Conservation (phyloP, 1,140 invertebrate genomes). For the Hetaerina americana region DNA sequence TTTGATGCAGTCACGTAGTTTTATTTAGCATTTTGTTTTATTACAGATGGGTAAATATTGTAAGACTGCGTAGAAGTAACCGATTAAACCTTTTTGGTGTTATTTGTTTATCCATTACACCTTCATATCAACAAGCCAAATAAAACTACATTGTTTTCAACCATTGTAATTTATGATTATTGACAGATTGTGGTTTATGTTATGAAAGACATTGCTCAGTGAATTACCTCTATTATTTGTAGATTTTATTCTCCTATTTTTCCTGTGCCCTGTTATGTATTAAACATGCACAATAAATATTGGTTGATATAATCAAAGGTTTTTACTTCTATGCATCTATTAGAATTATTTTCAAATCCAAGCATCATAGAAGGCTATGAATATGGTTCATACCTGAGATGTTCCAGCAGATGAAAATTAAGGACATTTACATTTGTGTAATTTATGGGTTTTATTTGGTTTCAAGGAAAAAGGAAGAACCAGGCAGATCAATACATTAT, state of each 20-base stretch:
- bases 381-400: too few relatives aligned
- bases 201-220: neutral
- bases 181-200: neutral
- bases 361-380: too few relatives aligned
- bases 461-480: too few relatives aligned
- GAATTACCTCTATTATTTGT: neutral
- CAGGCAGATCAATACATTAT: too few relatives aligned
- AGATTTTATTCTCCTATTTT: neutral
- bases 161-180: neutral
- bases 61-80: neutral
- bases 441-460: too few relatives aligned
- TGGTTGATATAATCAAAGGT: neutral
- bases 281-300: slow-evolving; percentile 1
- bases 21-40: neutral
- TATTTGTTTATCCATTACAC: neutral
- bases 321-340: too few relatives aligned
- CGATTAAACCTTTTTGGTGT: neutral
- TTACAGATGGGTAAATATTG: neutral
- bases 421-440: too few relatives aligned
- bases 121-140: neutral
- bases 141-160: neutral
- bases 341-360: too few relatives aligned
- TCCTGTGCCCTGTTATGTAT: neutral
- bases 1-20: neutral
- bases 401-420: too few relatives aligned